Evolutionary conservation across 2,797 vertebrate genomes (phyloP).

Genomic region (Psittacula derbiana): DNA sequence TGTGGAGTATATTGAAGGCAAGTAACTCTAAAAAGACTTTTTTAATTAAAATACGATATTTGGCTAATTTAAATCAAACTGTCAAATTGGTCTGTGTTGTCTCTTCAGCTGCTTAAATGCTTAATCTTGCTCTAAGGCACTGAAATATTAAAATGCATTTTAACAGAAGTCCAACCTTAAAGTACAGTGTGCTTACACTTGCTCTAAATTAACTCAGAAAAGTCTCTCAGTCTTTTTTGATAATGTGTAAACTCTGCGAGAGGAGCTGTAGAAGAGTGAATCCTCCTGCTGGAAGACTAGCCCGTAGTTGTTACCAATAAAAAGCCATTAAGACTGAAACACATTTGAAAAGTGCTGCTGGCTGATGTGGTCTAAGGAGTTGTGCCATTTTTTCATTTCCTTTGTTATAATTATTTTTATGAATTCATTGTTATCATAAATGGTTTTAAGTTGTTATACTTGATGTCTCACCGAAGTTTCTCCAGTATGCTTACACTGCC

Average conservation of each 20-base stretch:
- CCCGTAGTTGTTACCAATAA: background rate
- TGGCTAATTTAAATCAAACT: background rate
- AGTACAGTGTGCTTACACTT: background rate
- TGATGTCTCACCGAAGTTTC: background rate
- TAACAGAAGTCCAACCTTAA: background rate
- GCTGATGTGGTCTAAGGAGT: background rate
- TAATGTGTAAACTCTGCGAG: background rate
- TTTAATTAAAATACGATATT: background rate
- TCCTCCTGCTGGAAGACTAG: background rate
- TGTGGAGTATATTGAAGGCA: background rate
- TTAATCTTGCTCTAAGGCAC: background rate
- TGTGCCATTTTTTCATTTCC: background rate
- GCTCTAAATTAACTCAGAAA: background rate
- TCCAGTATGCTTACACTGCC: constrained; percentile 18
- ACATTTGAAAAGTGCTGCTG: background rate
- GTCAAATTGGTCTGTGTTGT: background rate
- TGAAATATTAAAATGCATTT: background rate
- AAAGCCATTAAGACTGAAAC: background rate
- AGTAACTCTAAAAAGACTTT: background rate
- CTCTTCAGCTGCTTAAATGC: background rate
- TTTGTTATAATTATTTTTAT: constrained; percentile 35
- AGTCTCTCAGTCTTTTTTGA: background rate
- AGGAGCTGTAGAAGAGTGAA: background rate
- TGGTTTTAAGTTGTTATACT: background rate
- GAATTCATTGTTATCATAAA: constrained; percentile 25